Evolutionary conservation across 2,797 vertebrate species (phyloP).

Genomic region (Mus caroli): DNA sequence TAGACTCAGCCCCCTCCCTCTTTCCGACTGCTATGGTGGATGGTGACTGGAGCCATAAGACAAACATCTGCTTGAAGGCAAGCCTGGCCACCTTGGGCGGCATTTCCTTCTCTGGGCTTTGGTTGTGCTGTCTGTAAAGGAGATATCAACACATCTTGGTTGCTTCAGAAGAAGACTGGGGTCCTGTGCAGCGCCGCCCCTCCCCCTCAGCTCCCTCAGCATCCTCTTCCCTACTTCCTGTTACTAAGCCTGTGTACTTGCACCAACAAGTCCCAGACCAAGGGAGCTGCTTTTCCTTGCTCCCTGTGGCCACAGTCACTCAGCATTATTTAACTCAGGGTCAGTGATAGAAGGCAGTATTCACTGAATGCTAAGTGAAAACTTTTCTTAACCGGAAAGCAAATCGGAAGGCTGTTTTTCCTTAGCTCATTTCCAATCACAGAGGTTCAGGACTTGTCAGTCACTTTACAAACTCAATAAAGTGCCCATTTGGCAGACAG

Average conservation of each 20-base stretch:
- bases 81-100: background rate
- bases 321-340: background rate
- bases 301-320: background rate
- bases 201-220: background rate
- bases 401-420: background rate
- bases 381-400: background rate
- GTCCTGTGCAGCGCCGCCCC: background rate
- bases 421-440: background rate
- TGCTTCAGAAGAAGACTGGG: background rate
- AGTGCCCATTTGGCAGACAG: background rate
- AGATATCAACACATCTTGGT: background rate
- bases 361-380: background rate
- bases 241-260: background rate
- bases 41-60: background rate
- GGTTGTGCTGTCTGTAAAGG: slow-evolving; percentile 4
- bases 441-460: background rate
- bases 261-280: background rate
- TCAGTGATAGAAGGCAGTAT: background rate
- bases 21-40: background rate
- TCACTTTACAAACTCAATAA: background rate
- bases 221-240: background rate
- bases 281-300: background rate
- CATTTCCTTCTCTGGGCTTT: background rate
- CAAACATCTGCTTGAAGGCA: background rate
- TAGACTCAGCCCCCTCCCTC: background rate